phyloP scores from a whole-genome alignment of 2,888 invertebrate species.

The Andrena trimmerana region DNA sequence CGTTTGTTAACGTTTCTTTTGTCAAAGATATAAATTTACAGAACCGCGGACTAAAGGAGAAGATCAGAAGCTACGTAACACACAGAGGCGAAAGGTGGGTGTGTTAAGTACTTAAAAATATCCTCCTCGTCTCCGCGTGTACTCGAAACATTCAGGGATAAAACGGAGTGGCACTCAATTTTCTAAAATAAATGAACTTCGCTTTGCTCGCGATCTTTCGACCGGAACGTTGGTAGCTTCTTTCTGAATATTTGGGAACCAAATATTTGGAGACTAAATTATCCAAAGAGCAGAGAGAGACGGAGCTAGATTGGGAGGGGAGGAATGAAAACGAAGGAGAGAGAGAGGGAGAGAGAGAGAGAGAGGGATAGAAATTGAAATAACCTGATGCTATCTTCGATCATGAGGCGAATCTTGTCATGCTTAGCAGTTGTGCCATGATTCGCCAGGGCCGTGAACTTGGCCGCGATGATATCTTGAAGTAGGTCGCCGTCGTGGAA shows the following conservation, averaged over 20 bases:
- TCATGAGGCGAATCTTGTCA: slow-evolving; percentile 87
- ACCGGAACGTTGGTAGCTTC: too few species aligned
- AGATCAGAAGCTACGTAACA: too few species aligned
- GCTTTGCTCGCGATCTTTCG: too few species aligned
- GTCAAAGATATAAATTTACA: too few species aligned
- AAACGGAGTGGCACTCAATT: too few species aligned
- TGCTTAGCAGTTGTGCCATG: slow-evolving; percentile 77
- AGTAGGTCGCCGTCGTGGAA: slow-evolving; percentile 80
- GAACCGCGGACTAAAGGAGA: too few species aligned
- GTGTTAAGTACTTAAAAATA: too few species aligned
- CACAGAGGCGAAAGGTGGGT: too few species aligned
- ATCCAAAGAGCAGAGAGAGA: neutral
- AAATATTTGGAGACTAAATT: neutral
- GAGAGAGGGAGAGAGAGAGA: neutral
- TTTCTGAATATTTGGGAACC: neutral
- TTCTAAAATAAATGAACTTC: too few species aligned
- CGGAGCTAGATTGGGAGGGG: neutral
- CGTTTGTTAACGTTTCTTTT: too few species aligned
- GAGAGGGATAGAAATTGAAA: slow-evolving; percentile 35
- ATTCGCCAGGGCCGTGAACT: slow-evolving; percentile 76
- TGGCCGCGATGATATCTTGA: slow-evolving; percentile 80
- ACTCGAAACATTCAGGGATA: too few species aligned
- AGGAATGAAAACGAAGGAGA: neutral
- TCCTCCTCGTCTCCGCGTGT: too few species aligned
- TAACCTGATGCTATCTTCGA: slow-evolving; percentile 89